phyloP scores from a whole-genome alignment of 1,140 invertebrate genomes.

The Orchestia grillus region DNA sequence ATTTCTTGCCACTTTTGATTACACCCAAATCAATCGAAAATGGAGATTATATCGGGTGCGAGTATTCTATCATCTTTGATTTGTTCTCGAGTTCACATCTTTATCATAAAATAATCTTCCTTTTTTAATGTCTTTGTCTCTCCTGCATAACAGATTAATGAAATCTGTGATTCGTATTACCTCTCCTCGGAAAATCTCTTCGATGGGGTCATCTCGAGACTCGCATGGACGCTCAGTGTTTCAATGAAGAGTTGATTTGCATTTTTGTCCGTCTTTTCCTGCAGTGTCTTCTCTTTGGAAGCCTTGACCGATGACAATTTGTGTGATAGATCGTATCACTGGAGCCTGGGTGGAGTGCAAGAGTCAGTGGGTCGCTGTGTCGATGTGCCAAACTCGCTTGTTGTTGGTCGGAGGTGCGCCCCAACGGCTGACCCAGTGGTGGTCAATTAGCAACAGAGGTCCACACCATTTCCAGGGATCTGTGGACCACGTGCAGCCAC shows the following conservation, averaged over 20 bases:
- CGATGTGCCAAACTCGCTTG: neutral
- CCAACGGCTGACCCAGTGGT: neutral
- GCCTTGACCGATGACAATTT: slow-evolving; percentile 7
- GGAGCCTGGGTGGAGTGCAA: neutral
- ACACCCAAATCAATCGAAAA: neutral
- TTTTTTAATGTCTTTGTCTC: neutral
- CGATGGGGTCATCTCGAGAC: neutral
- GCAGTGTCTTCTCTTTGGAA: neutral
- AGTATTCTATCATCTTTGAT: neutral
- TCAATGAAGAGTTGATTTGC: neutral
- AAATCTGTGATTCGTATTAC: neutral
- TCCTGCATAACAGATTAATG: neutral
- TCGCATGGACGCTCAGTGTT: neutral
- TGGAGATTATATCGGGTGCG: neutral
- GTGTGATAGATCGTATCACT: neutral
- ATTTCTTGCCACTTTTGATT: neutral
- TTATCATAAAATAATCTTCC: neutral
- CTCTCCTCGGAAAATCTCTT: neutral
- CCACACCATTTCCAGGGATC: neutral
- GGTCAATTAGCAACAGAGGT: neutral
- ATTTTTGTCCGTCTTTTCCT: neutral
- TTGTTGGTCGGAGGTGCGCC: neutral
- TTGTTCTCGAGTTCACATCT: neutral
- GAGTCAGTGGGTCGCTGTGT: neutral
- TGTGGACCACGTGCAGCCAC: neutral